These are phyloP conservation scores for Maccullochella peelii DNA, from an alignment of 2,113 vertebrate genomes.

Conservation along the genomic window DNA sequence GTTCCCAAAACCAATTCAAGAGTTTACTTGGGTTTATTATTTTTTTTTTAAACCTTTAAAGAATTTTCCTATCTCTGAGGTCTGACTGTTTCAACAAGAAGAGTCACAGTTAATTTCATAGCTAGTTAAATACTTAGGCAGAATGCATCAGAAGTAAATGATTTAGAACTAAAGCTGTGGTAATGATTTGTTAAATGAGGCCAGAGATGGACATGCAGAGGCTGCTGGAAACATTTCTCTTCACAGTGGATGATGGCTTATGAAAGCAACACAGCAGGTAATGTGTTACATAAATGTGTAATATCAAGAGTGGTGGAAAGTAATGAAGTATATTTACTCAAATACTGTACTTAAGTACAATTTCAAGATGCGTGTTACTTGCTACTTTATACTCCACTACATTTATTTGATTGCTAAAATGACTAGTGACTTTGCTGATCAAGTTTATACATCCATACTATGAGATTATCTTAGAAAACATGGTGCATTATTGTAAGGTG, in stretches of 20 bases:
- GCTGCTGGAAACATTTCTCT: slow-evolving; percentile 42
- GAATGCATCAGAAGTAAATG: slow-evolving; percentile 64
- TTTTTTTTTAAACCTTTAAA: slow-evolving; percentile 34
- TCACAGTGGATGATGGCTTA: slow-evolving; percentile 26
- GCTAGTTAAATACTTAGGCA: slow-evolving; percentile 78
- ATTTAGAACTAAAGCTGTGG: slow-evolving; percentile 61
- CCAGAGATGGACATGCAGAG: slow-evolving; percentile 42
- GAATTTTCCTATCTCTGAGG: slow-evolving; percentile 57
- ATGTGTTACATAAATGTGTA: slow-evolving; percentile 24
- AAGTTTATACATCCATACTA: background rate
- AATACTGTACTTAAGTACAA: background rate
- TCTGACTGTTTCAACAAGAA: slow-evolving; percentile 39
- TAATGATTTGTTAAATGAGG: slow-evolving; percentile 57
- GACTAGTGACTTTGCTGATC: background rate
- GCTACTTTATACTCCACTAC: background rate
- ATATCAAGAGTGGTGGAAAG: background rate
- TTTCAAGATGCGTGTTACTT: background rate
- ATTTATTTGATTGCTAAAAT: background rate
- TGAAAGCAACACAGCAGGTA: slow-evolving; percentile 41
- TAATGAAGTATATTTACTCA: background rate
- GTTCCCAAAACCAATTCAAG: slow-evolving; percentile 59
- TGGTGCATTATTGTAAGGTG: background rate
- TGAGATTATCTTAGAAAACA: background rate
- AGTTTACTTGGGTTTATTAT: slow-evolving; percentile 54
- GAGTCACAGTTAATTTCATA: slow-evolving; percentile 80